Base-by-base conservation (phyloP, 2,888 invertebrate genomes). In the Coecobrya sp. region DNA sequence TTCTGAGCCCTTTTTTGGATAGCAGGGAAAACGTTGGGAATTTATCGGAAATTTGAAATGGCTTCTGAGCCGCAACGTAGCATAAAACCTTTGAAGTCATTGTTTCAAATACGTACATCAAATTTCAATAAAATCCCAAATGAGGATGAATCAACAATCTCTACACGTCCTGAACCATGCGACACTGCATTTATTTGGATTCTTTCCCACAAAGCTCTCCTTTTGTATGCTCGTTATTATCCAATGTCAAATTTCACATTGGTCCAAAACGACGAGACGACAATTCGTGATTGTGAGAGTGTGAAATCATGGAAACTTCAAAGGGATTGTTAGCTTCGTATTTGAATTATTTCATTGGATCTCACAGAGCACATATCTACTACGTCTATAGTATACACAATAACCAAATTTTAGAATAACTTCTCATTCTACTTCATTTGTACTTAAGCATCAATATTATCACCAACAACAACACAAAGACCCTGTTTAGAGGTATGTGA, bases 81-180 rank as follows among this genome's bases (percentile, higher is more conserved):
- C 19, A 27, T 27, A 45, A 82, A 62, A 0, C 42, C 25, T 82
- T 82, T 82, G 59, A 82, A 82, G 82, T 82, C 42, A 82, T 62
- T 79, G 42, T 82, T 62, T 82, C 82, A 82, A 62, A 42, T 62
- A 42, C 82, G 55, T 4, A 59, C 62, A 82, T 82, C 62, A 62
- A 82, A 62, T 82, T 82, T 82, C 82, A 81, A 81, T 82, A 82
- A 62, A 59, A 55, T 22, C 22, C 0, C 45, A 76, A 45, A 49
- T 55, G 52, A 79, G 49, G 2, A 16, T 70, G 70, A 70, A 70
- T 22, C 36, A 70, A 30, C 25, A n/a, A 3, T 65, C 65, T 59
- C 59, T 22, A 25, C 10, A 62, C 25, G 30, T 7, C 16, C 0
- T 68, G 36, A 36, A 73, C 16, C 7, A 7, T 30, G 68, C 68